Evolutionary conservation across 2,888 invertebrate species (phyloP).

Genomic region (Periphyllus acericola): DNA sequence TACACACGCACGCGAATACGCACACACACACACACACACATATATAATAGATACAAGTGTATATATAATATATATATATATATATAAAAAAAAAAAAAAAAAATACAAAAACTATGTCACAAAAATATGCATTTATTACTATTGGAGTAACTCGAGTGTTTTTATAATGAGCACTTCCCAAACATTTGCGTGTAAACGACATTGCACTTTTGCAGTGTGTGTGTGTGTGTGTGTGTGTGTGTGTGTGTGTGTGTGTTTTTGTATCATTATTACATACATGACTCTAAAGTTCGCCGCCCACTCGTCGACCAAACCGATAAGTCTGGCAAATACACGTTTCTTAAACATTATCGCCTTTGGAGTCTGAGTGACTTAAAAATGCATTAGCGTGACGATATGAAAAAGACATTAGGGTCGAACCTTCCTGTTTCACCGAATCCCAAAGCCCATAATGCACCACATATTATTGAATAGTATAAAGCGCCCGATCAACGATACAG

Average conservation of each 20-base stretch:
- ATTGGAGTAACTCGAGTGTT: background rate
- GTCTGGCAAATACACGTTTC: constrained; percentile 17
- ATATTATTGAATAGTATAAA: constrained; percentile 12
- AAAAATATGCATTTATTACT: background rate
- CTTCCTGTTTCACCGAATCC: constrained; percentile 31
- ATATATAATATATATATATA: no score
- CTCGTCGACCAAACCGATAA: constrained; percentile 22
- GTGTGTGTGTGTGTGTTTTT: no score
- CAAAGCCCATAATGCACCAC: background rate
- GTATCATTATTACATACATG: background rate
- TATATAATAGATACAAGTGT: no score
- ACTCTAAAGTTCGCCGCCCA: background rate
- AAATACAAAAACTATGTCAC: background rate
- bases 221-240: no score
- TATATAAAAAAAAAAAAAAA: no score
- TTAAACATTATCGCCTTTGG: constrained; percentile 41
- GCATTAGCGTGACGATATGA: constrained; percentile 53
- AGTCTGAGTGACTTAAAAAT: constrained; percentile 47
- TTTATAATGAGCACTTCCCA: constrained; percentile 3
- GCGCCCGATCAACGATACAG: background rate
- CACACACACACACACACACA: no score
- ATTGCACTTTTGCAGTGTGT: no score
- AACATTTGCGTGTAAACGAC: constrained; percentile 3
- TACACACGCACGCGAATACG: background rate
- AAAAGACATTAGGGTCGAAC: constrained; percentile 54